Evolutionary conservation across 2,888 invertebrate genomes (phyloP).

Genomic region (Drosophila picticornis): DNA sequence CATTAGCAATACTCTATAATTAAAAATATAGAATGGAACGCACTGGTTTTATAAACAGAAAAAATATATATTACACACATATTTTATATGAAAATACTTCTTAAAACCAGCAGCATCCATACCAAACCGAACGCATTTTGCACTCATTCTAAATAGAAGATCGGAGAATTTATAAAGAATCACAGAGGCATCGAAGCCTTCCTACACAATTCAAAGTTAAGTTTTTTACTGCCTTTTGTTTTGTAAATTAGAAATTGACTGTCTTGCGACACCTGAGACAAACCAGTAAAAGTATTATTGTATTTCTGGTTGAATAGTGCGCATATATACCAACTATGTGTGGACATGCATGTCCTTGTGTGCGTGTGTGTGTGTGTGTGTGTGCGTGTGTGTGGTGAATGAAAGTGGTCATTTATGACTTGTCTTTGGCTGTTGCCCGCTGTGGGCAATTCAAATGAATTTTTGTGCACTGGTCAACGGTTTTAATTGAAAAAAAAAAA

Average conservation of each 20-base stretch:
- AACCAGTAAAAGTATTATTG: background rate
- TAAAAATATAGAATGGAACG: background rate
- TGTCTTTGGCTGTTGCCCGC: conserved; percentile 53
- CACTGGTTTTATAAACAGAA: background rate
- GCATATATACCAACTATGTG: background rate
- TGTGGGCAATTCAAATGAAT: conserved; percentile 73
- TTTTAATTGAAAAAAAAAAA: conserved; percentile 79
- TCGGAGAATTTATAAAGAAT: background rate
- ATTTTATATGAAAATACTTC: background rate
- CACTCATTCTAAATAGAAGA: background rate
- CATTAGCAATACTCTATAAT: background rate
- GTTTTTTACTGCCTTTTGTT: background rate
- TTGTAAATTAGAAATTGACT: background rate
- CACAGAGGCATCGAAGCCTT: background rate
- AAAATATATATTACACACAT: background rate
- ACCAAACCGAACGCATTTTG: background rate
- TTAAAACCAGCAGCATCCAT: too few species aligned
- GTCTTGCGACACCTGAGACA: background rate
- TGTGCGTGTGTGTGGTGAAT: background rate
- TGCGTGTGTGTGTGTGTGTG: too few species aligned
- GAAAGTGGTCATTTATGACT: conserved; percentile 67
- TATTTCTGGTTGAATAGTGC: conserved; percentile 9
- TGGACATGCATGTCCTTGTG: background rate
- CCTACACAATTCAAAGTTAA: background rate
- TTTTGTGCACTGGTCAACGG: conserved; percentile 65